phyloP scores from a whole-genome alignment of 1,140 invertebrate genomes.

The Caenorhabditis inopinata region DNA sequence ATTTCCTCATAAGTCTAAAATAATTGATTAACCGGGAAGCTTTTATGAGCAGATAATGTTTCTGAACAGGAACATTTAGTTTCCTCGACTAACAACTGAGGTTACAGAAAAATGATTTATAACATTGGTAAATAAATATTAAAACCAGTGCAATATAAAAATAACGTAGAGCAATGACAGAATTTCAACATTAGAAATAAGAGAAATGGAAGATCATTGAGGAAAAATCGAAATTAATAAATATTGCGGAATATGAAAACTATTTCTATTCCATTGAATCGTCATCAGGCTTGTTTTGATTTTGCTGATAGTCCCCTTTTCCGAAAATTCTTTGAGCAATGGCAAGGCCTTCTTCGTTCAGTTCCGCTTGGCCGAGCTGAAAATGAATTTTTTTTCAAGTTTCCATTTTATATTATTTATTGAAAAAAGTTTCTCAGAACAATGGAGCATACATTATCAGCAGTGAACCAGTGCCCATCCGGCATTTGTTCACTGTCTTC shows the following conservation, averaged over 20 bases:
- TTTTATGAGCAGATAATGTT: too few species aligned
- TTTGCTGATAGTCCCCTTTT: neutral
- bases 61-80: too few species aligned
- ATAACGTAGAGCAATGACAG: too few species aligned
- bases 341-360: constrained; percentile 5
- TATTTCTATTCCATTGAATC: neutral
- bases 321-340: constrained; percentile 5
- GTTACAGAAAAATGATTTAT: too few species aligned
- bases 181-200: too few species aligned
- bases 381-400: neutral
- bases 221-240: neutral
- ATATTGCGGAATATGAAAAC: neutral
- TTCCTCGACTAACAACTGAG: too few species aligned
- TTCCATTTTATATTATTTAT: neutral
- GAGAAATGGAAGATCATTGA: neutral
- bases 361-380: constrained; percentile 1
- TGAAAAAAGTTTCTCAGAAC: too few species aligned
- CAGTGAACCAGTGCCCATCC: neutral
- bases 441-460: neutral
- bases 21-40: neutral
- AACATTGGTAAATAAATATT: too few species aligned
- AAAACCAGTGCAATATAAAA: too few species aligned
- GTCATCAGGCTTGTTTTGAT: neutral
- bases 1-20: constrained; percentile 13
- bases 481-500: neutral